Evolutionary conservation across 2,888 invertebrate species (phyloP).

Genomic region (Melinaea menophilus): DNA sequence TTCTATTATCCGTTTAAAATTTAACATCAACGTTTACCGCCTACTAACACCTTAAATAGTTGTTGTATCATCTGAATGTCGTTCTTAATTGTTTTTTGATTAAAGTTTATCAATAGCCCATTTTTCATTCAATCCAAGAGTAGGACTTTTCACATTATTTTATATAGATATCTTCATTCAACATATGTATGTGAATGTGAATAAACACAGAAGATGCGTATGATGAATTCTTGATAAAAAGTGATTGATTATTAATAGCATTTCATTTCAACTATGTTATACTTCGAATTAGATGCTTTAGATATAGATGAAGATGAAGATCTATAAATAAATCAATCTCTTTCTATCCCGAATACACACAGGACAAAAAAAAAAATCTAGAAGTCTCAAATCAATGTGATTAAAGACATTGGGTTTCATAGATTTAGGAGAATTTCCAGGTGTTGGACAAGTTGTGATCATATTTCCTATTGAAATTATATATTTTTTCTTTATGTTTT

Average conservation of each 20-base stretch:
- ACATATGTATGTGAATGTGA: too few relatives aligned
- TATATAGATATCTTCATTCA: conserved; percentile 32
- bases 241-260: conserved; percentile 54
- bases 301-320: too few relatives aligned
- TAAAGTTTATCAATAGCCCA: conserved; percentile 50
- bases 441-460: too few relatives aligned
- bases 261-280: conserved; percentile 59
- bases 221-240: conserved; percentile 47
- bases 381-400: too few relatives aligned
- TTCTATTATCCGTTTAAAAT: not conserved
- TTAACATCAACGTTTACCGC: not conserved
- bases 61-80: conserved; percentile 18
- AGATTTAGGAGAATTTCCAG: too few relatives aligned
- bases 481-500: too few relatives aligned
- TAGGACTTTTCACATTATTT: conserved; percentile 44
- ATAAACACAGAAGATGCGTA: conserved; percentile 33
- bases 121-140: conserved; percentile 51
- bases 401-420: too few relatives aligned
- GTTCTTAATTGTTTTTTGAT: conserved; percentile 20
- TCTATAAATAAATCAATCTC: too few relatives aligned
- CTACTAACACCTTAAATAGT: conserved; percentile 7
- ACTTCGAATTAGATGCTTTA: conserved; percentile 46
- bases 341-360: too few relatives aligned
- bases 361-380: too few relatives aligned
- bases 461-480: too few relatives aligned